Conservation (phyloP, 2,888 invertebrate species). For the Pterobdella sp. region DNA sequence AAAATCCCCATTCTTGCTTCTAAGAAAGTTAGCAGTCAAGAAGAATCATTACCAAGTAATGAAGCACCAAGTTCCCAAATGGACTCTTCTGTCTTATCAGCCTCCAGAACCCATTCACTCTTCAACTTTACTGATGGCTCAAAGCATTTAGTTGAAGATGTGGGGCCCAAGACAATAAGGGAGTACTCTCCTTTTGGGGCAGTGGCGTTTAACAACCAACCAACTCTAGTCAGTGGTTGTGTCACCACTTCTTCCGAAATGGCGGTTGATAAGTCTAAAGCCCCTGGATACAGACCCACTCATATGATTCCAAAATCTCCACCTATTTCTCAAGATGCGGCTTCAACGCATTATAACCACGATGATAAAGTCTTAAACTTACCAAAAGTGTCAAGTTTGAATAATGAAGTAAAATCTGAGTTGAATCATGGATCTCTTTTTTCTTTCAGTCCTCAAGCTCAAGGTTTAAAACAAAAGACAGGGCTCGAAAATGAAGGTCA, state of each 20-base stretch:
- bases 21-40: not conserved
- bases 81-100: not conserved
- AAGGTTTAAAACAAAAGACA: not conserved
- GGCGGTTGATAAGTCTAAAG: conserved; percentile 46
- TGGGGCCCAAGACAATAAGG: conserved; percentile 52
- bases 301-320: conserved; percentile 26
- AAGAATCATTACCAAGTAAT: not conserved
- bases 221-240: not conserved
- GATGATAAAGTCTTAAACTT: not conserved
- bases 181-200: conserved; percentile 85
- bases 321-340: not conserved
- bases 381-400: not conserved
- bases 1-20: not conserved
- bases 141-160: not conserved
- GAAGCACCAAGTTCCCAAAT: not conserved
- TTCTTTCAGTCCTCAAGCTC: not conserved
- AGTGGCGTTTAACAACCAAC: conserved; percentile 48
- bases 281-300: conserved; percentile 50
- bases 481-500: not conserved
- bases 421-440: not conserved
- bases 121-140: conserved; percentile 11
- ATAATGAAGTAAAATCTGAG: no score
- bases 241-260: conserved; percentile 37
- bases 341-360: not conserved
- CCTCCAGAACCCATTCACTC: not conserved